phyloP scores from a whole-genome alignment of 2,113 vertebrate species.

The Anhinga anhinga region DNA sequence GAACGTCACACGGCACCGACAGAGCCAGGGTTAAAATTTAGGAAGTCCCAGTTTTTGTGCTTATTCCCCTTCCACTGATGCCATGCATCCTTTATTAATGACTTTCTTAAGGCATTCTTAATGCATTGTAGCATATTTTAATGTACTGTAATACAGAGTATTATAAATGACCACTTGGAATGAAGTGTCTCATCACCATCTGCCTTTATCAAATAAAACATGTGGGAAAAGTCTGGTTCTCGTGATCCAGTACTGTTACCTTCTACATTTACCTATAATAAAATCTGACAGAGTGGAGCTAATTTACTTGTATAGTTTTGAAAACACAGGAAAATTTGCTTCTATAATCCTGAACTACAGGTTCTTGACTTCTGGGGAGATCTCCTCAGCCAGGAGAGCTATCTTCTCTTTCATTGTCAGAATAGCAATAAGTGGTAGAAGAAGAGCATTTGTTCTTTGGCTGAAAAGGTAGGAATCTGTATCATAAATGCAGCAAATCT shows the following conservation, averaged over 20 bases:
- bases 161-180: background rate
- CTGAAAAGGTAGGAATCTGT: background rate
- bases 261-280: background rate
- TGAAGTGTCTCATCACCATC: background rate
- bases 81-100: fast-evolving
- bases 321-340: background rate
- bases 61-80: background rate
- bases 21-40: background rate
- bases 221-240: background rate
- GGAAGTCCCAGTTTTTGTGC: background rate
- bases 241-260: background rate
- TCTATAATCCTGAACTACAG: background rate
- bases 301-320: background rate
- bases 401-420: background rate
- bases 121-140: background rate
- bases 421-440: background rate
- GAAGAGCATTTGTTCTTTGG: background rate
- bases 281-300: background rate
- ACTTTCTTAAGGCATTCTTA: background rate
- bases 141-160: background rate
- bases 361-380: background rate
- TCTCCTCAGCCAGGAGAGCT: background rate
- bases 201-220: background rate
- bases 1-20: fast-evolving
- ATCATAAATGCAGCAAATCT: background rate